A percentile compares a stretch with the other conserved stretches of the same genome.
Conservation (phyloP, 1,140 invertebrate species). For the Tetranychus urticae region DNA sequence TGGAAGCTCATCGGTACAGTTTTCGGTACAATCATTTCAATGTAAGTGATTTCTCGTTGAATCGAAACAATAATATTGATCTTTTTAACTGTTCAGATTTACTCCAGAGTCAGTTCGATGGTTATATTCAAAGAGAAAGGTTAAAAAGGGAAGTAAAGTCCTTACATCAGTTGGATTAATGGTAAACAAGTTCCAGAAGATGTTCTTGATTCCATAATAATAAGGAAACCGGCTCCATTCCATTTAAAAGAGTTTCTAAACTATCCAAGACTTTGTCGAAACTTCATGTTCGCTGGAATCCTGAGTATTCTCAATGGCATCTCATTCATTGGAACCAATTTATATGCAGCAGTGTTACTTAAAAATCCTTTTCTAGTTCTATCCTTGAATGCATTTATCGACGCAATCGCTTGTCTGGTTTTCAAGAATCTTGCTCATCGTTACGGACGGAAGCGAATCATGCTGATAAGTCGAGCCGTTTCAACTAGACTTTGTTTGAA, state of each 20-base stretch:
- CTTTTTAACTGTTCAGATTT: constrained; percentile 10
- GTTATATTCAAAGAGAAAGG: constrained; percentile 49
- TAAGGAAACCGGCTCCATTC: background rate
- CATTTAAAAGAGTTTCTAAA: background rate
- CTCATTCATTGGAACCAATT: constrained; percentile 4
- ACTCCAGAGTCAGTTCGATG: constrained; percentile 28
- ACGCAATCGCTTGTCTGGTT: background rate
- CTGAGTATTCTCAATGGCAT: background rate
- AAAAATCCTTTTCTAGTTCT: constrained; percentile 7
- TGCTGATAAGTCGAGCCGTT: constrained; percentile 32
- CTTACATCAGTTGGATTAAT: too few relatives aligned
- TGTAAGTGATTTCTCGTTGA: background rate
- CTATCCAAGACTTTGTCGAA: background rate
- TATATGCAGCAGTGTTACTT: constrained; percentile 3
- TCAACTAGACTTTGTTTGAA: constrained; percentile 60
- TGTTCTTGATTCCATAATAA: background rate
- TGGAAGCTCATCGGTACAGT: background rate
- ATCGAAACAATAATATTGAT: background rate
- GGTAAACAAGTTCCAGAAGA: constrained; percentile 40
- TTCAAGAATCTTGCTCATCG: constrained; percentile 1
- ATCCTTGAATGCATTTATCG: background rate
- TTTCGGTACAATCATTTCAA: background rate
- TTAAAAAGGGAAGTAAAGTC: constrained; percentile 43
- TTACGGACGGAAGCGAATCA: constrained; percentile 1
- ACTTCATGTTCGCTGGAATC: background rate